Percentiles rank a stretch among this genome's conserved stretches.
Evolutionary conservation across 1,140 invertebrate species (phyloP).

Genomic region (Drosophila repleta): DNA sequence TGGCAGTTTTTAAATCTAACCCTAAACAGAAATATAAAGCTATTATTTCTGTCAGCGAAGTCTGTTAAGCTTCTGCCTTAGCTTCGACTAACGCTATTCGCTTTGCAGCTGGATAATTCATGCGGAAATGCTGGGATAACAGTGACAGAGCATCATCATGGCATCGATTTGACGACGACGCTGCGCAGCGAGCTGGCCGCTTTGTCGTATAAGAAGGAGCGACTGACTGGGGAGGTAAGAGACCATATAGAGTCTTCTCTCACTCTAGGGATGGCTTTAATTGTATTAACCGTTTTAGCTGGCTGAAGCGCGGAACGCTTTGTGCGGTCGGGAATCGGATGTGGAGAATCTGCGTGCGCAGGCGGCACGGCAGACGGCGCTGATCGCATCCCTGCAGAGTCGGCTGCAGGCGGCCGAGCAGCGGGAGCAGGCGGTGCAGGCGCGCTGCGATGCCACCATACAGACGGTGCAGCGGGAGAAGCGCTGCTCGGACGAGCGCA

Average conservation of each 20-base stretch:
- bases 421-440: conserved; percentile 88
- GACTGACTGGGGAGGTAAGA: conserved; percentile 89
- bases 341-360: conserved; percentile 88
- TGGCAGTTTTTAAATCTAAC: too few relatives aligned
- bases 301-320: conserved; percentile 55
- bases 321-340: conserved; percentile 73
- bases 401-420: conserved; percentile 92
- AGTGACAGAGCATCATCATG: conserved; percentile 69
- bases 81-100: not conserved
- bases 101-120: conserved; percentile 61
- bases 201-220: conserved; percentile 91
- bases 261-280: not conserved
- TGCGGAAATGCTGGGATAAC: conserved; percentile 59
- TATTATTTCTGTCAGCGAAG: too few relatives aligned
- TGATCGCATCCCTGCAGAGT: conserved; percentile 91
- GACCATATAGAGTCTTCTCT: not conserved
- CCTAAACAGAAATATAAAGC: too few relatives aligned
- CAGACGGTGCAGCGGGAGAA: conserved; percentile 90
- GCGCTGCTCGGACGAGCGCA: conserved; percentile 89
- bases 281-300: conserved; percentile 37
- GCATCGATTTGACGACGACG: conserved; percentile 88
- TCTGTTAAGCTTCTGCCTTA: too few relatives aligned
- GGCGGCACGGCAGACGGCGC: conserved; percentile 90
- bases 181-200: conserved; percentile 91
- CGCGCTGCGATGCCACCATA: conserved; percentile 88